Evolutionary conservation across 2,797 vertebrate genomes (phyloP).

Genomic region (Mionectes olivaceus): DNA sequence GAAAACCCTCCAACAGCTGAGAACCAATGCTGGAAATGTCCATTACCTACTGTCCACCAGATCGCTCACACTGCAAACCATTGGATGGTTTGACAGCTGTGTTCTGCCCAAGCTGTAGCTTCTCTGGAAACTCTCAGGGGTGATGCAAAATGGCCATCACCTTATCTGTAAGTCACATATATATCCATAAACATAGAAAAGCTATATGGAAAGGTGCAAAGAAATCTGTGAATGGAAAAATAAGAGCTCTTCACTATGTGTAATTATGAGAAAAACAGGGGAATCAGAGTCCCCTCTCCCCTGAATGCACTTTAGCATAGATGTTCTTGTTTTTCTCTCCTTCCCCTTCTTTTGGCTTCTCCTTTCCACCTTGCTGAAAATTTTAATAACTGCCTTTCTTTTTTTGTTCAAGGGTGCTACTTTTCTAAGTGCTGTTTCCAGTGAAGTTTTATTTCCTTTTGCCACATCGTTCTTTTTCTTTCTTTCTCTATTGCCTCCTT

Average conservation of each 20-base stretch:
- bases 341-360: background rate
- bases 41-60: background rate
- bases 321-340: background rate
- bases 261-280: background rate
- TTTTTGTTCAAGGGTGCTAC: background rate
- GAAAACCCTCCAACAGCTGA: background rate
- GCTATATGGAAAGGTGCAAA: background rate
- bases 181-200: background rate
- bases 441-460: background rate
- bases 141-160: background rate
- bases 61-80: background rate
- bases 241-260: background rate
- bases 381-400: background rate
- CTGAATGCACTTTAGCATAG: background rate
- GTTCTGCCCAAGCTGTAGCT: background rate
- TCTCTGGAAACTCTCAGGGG: background rate
- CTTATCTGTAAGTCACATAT: background rate
- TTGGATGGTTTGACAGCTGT: background rate
- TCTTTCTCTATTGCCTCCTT: background rate
- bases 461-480: background rate
- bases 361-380: background rate
- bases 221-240: background rate
- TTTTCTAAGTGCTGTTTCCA: background rate
- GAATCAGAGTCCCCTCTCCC: background rate
- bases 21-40: background rate